Conservation (phyloP, 2,797 vertebrate species). For the Scyliorhinus canicula region DNA sequence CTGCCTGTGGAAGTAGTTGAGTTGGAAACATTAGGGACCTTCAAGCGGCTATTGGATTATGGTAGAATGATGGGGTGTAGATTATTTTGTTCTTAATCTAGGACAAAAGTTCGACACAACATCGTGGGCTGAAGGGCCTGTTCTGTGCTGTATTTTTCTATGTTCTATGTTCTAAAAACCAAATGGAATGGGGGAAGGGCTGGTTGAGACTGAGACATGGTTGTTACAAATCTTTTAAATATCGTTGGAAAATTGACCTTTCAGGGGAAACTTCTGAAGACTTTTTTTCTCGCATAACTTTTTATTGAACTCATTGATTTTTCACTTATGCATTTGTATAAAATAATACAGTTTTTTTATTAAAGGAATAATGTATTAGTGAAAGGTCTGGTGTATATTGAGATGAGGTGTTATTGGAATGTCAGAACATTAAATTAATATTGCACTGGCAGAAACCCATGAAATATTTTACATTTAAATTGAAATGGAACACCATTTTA, state of each 20-base stretch:
- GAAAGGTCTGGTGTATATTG: not conserved
- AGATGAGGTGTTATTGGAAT: not conserved
- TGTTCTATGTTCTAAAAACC: too few species aligned
- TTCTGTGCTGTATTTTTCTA: too few species aligned
- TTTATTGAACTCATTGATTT: not conserved
- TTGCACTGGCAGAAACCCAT: not conserved
- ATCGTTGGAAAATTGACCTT: not conserved
- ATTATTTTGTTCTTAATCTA: too few species aligned
- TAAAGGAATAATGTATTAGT: not conserved
- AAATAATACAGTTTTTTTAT: not conserved
- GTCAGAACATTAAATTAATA: not conserved
- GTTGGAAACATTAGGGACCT: too few species aligned
- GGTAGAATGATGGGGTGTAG: too few species aligned
- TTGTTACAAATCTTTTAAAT: not conserved
- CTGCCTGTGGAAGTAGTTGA: too few species aligned
- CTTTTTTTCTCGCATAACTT: not conserved
- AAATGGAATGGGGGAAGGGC: not conserved
- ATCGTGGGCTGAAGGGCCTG: too few species aligned
- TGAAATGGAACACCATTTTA: not conserved
- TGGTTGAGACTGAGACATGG: not conserved
- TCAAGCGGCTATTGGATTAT: too few species aligned
- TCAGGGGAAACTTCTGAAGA: not conserved
- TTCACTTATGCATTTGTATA: not conserved
- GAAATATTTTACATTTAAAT: slow-evolving; percentile 5
- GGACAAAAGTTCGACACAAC: too few species aligned